Evolutionary conservation across 2,797 vertebrate genomes (phyloP).

Genomic region (Thamnophis elegans): DNA sequence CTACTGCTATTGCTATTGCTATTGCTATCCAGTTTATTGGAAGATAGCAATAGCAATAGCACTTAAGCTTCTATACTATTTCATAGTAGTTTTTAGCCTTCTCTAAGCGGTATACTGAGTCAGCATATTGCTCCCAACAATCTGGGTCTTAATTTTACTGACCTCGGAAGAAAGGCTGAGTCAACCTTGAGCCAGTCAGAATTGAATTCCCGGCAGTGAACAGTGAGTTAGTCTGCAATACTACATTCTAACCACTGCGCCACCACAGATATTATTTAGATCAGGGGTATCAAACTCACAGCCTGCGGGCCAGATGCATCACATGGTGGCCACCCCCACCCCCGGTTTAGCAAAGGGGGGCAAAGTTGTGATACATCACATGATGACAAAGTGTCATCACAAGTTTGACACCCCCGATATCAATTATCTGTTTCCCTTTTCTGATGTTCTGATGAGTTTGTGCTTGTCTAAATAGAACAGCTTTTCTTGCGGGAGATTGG

Average conservation of each 20-base stretch:
- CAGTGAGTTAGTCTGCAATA: not conserved
- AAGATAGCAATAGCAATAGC: not conserved
- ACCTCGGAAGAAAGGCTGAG: no score
- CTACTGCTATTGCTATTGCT: no score
- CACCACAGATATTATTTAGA: not conserved
- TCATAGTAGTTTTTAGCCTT: no score
- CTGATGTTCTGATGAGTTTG: not conserved
- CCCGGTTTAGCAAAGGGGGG: no score
- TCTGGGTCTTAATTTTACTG: no score
- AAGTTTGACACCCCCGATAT: not conserved
- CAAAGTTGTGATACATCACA: no score
- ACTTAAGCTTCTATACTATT: not conserved
- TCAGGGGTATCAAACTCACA: no score
- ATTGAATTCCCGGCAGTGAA: not conserved
- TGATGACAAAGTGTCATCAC: no score
- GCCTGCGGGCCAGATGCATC: no score
- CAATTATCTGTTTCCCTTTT: not conserved
- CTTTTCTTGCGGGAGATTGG: not conserved
- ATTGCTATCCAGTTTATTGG: not conserved
- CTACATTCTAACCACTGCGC: not conserved
- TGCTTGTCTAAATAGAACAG: not conserved
- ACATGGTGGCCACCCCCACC: no score
- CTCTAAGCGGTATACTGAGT: no score
- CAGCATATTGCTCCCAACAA: no score
- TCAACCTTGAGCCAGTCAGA: not conserved